These are phyloP conservation scores for Conops quadrifasciatus DNA, from an alignment of 2,888 invertebrate species.

Conservation along the genomic window DNA sequence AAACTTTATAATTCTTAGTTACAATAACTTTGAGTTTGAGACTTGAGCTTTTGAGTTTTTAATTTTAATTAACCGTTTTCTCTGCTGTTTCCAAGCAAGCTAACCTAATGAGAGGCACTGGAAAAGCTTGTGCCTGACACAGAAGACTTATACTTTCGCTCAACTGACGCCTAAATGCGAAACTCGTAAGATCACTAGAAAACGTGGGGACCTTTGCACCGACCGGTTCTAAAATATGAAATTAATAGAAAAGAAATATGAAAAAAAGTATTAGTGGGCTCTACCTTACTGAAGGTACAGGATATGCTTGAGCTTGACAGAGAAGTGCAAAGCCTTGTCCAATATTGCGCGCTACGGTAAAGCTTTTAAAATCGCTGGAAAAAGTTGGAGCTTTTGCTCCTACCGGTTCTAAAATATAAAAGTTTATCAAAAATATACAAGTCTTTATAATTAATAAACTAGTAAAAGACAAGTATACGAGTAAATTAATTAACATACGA, in stretches of 20 bases:
- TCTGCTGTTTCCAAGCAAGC: not conserved
- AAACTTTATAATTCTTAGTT: too few relatives aligned
- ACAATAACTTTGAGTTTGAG: not conserved
- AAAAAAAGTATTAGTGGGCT: too few relatives aligned
- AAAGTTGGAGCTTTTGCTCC: constrained; percentile 69
- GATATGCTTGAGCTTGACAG: constrained; percentile 79
- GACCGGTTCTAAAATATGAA: constrained; percentile 67
- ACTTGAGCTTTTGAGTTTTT: constrained; percentile 18
- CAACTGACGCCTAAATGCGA: constrained; percentile 56
- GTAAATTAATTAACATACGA: too few relatives aligned
- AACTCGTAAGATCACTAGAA: constrained; percentile 56
- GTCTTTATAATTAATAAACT: too few relatives aligned
- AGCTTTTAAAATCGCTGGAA: constrained; percentile 66
- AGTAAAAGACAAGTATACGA: too few relatives aligned
- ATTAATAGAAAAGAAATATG: not conserved
- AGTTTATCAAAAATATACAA: too few relatives aligned
- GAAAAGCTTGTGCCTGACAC: constrained; percentile 75
- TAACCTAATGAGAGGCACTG: constrained; percentile 68
- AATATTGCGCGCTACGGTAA: constrained; percentile 56
- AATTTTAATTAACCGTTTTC: not conserved
- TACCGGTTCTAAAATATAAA: constrained; percentile 66
- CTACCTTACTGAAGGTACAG: constrained; percentile 65
- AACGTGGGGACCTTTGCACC: constrained; percentile 67
- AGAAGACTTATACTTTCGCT: constrained; percentile 65
- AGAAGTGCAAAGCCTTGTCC: constrained; percentile 60